Conservation (phyloP, 2,888 invertebrate genomes). For the Mystacides longicornis region DNA sequence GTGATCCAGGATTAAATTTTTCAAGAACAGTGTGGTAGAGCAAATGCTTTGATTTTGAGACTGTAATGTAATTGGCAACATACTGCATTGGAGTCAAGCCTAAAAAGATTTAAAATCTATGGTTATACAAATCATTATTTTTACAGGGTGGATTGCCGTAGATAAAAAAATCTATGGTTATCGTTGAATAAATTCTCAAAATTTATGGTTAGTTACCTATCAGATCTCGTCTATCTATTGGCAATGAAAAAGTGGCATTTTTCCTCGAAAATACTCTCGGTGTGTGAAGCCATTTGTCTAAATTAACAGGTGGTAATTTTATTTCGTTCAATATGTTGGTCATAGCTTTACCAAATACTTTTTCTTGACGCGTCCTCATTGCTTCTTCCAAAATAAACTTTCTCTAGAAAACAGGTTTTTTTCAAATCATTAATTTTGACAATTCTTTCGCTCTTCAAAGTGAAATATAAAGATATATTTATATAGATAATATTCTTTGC, state of each 20-base stretch:
- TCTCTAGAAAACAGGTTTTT: too few species aligned
- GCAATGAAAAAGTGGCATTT: constrained; percentile 67
- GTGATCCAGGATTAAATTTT: constrained; percentile 38
- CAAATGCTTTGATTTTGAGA: constrained; percentile 51
- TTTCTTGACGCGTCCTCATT: constrained; percentile 46
- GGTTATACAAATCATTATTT: background rate
- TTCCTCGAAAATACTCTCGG: constrained; percentile 70
- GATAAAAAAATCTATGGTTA: too few species aligned
- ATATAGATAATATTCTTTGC: too few species aligned
- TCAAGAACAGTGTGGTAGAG: constrained; percentile 43
- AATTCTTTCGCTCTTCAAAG: too few species aligned
- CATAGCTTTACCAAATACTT: constrained; percentile 44
- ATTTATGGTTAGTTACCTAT: constrained; percentile 3
- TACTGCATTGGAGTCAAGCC: constrained; percentile 66
- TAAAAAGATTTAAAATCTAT: constrained; percentile 34
- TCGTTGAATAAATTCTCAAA: constrained; percentile 1
- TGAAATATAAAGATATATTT: too few species aligned
- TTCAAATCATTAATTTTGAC: too few species aligned
- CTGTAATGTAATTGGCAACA: constrained; percentile 56
- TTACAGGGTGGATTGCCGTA: too few species aligned
- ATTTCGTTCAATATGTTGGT: constrained; percentile 44
- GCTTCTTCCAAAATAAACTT: constrained; percentile 64
- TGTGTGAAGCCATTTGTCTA: constrained; percentile 56
- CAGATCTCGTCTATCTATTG: constrained; percentile 49
- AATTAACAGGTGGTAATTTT: constrained; percentile 43